Evolutionary conservation across 2,797 vertebrate species (phyloP).

Genomic region (Oreochromis grahami): DNA sequence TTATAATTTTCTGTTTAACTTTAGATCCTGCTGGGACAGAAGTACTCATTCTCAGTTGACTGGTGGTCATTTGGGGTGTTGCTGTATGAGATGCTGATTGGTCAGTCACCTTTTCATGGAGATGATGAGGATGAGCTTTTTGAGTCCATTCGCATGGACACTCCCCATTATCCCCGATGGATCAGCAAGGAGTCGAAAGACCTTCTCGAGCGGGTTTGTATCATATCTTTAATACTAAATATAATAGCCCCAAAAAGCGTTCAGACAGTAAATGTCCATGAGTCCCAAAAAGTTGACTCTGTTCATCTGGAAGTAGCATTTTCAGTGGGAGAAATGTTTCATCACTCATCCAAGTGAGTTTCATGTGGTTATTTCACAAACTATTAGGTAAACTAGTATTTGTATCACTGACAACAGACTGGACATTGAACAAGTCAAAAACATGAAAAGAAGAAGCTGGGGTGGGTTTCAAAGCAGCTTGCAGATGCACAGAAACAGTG

Average conservation of each 20-base stretch:
- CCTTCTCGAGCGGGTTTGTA: slow-evolving; percentile 87
- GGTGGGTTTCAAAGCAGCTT: neutral
- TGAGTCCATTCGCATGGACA: slow-evolving; percentile 94
- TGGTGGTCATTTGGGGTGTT: slow-evolving; percentile 99
- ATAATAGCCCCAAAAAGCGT: neutral
- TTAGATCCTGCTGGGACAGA: slow-evolving; percentile 91
- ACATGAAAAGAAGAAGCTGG: neutral
- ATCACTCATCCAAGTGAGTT: neutral
- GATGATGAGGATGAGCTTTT: slow-evolving; percentile 98
- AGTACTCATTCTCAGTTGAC: slow-evolving; percentile 97
- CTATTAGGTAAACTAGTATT: neutral
- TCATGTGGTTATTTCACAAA: neutral
- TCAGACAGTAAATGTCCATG: neutral
- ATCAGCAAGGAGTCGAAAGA: slow-evolving; percentile 94
- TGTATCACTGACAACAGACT: neutral
- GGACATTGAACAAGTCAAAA: neutral
- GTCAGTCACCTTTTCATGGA: slow-evolving; percentile 96
- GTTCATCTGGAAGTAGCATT: neutral
- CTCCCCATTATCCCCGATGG: slow-evolving; percentile 95
- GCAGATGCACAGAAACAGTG: neutral
- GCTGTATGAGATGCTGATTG: slow-evolving; percentile 97
- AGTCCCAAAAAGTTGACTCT: neutral
- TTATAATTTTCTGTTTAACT: neutral
- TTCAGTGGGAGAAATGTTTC: neutral
- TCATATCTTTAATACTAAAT: neutral